Evolutionary conservation across 2,113 vertebrate genomes (phyloP), one percentile per base, ranked within the genome.

Genomic region (Lagopus muta): DNA sequence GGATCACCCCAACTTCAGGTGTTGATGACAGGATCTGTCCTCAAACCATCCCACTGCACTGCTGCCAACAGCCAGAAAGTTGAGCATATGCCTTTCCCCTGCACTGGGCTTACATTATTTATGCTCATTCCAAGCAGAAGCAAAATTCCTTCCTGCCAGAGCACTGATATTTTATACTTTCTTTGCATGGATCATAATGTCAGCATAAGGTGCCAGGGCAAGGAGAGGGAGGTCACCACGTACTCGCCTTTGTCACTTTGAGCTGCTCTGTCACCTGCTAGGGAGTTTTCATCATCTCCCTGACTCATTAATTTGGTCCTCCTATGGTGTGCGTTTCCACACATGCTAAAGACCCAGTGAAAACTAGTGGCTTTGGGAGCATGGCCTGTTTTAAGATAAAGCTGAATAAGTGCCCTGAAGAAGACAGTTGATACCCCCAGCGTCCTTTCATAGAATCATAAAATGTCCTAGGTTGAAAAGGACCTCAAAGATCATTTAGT

Each of bases 221-320:
- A 13, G 5, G 45, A 66, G 1, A 62, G 3, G 15, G 10, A 77
- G 15, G 19, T 32, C 21, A 3, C 21, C 65, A 11, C 10, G 18
- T 2, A 18, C 3, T 21, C 7, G 62, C 12, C 20, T 10, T 47
- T 19, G 65, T 50, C 12, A 0, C 57, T 66, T 15, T n/a, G 48
- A 83, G 70, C 4, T 74, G 45, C 21, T 54, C 60, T 45, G 11
- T 28, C 69, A 18, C 50, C 19, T 42, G 1, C 12, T 2, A 60
- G 74, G 21, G 16, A 28, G 14, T 27, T 36, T 12, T 15, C 36
- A 72, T 50, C 65, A 73, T 34, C 67, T 36, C 36, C 42, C 6
- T 1, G 12, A 82, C 13, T 12, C 58, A 52, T 30, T 1, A 1
- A 72, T 1, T 12, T 0, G 70, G 3, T 5, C 10, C 10, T 2